These are phyloP conservation scores for Hyaena hyaena DNA, from an alignment of 2,113 vertebrate genomes.

Conservation along the genomic window DNA sequence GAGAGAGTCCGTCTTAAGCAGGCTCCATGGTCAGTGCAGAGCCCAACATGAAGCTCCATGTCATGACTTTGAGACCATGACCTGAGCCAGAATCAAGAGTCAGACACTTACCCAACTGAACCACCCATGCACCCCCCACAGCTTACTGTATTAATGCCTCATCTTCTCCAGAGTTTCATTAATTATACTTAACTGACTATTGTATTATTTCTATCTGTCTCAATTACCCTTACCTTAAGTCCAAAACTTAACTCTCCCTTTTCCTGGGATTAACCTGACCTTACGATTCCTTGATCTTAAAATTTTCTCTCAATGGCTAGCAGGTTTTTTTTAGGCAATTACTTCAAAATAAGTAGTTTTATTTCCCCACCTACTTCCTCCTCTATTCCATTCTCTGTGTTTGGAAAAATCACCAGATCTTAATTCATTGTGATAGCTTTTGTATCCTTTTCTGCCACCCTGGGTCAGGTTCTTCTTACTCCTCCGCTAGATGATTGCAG, in stretches of 20 bases:
- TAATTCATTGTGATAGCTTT: not conserved
- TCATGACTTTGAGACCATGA: no score
- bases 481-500: not conserved
- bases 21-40: no score
- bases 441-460: not conserved
- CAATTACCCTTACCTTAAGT: not conserved
- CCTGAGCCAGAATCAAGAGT: no score
- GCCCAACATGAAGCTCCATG: no score
- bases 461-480: not conserved
- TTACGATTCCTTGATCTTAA: not conserved
- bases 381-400: not conserved
- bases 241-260: not conserved
- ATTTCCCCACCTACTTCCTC: not conserved
- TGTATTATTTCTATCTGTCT: conserved; percentile 32
- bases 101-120: no score
- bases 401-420: conserved; percentile 4
- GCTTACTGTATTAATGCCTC: not conserved
- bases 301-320: not conserved
- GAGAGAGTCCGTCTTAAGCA: no score
- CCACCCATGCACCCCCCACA: not conserved
- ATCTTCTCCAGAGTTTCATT: not conserved
- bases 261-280: not conserved
- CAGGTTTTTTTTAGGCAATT: conserved; percentile 10
- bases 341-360: conserved; percentile 18
- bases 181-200: not conserved